Base-by-base conservation (phyloP, 1,140 invertebrate genomes). In the Zaprionus inermis region DNA sequence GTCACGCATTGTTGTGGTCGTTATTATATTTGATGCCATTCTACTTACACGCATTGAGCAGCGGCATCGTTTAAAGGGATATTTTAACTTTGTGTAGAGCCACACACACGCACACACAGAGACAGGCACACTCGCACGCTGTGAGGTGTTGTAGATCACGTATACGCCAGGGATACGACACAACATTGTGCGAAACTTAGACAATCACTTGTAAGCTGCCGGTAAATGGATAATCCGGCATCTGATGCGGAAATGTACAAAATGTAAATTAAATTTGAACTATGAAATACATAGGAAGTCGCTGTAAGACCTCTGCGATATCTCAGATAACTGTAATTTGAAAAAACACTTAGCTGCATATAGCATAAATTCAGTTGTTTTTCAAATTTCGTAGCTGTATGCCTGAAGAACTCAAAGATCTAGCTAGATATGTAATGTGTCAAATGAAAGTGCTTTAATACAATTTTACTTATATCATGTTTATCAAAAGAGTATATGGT, bases 1-100 rank as follows among this genome's bases (percentile, higher is more conserved):
- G 69, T 78, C 76, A 78, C 76, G 76, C 76, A 78, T 78, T 78
- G 71, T 78, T 78, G 72, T 78, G 71, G 71, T 78, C 72, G 72
- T 78, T 78, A 74, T 78, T 70, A 74, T 78, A 74, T 78, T 75
- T 75, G 67, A 71, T 75, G 68, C 68, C 68, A 64, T 72, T 74
- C 67, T 74, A 74, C 66, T 58, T 63, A 63, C 52, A 58, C 22
- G 49, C 65, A 52, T 52, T 51, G 54, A 41, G 22, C 38, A 36
- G 34, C 61, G 24, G 30, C 30, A 74, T 61, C 72, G 54, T 74
- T 74, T 74, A 74, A 74, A 70, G 66, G 72, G 54, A 74, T 70
- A 74, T 70, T 74, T 74, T 34, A 70, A 74, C 66, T 56, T 64
- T 73, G 16, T 73, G 28, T 52, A 44, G 44, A 38, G 38, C n/a